A percentile compares a stretch with the other conserved stretches of the same genome.
Conservation (phyloP, 2,797 vertebrate genomes). For the Emydoidea blandingii region DNA sequence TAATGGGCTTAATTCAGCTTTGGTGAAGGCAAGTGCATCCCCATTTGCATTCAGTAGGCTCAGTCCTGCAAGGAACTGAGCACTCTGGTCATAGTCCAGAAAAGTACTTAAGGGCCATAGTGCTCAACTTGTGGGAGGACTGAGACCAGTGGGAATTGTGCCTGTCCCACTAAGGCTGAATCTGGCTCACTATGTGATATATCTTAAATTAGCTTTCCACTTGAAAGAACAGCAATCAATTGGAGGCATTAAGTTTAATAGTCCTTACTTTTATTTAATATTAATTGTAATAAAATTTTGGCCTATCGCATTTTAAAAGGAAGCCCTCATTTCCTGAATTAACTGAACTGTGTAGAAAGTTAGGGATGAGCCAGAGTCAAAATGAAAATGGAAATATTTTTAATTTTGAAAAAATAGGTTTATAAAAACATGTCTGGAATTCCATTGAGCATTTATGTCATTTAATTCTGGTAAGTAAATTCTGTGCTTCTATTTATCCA, state of each 20-base stretch:
- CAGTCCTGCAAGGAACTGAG: fast-evolving
- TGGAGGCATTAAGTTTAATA: neutral
- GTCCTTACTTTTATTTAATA: neutral
- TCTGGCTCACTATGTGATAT: neutral
- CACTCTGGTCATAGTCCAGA: neutral
- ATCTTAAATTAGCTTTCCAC: neutral
- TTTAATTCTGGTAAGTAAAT: too few species aligned
- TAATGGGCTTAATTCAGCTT: neutral
- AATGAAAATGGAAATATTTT: neutral
- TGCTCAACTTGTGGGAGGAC: neutral
- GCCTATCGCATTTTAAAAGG: neutral
- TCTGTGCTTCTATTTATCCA: neutral
- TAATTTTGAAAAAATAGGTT: neutral
- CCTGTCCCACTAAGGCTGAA: neutral
- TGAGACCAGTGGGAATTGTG: neutral
- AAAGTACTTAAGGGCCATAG: neutral
- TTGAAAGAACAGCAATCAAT: neutral
- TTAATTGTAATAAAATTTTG: neutral
- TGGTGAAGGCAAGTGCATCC: neutral
- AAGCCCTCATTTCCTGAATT: neutral
- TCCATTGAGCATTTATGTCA: too few species aligned
- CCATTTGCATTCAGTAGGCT: neutral
- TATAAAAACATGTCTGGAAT: neutral
- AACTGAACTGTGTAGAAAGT: neutral
- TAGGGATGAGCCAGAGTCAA: neutral